Evolutionary conservation across 1,140 invertebrate genomes (phyloP).

Genomic region (Drosophila nasuta): DNA sequence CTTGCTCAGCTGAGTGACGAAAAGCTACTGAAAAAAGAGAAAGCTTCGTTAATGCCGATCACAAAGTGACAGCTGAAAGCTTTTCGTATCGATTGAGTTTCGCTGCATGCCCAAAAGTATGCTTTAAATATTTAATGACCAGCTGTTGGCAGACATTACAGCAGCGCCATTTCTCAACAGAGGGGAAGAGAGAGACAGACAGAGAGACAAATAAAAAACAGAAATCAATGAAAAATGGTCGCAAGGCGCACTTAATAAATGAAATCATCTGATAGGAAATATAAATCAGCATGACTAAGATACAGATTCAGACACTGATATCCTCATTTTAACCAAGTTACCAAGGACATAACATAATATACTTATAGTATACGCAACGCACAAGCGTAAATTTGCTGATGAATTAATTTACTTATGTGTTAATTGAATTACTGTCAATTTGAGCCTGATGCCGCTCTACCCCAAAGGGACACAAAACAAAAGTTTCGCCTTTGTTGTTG

Average conservation of each 20-base stretch:
- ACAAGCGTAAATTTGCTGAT: constrained; percentile 27
- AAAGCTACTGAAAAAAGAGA: constrained; percentile 45
- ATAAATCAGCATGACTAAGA: constrained; percentile 3
- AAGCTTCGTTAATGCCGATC: constrained; percentile 28
- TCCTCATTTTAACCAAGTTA: background rate
- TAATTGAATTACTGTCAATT: constrained; percentile 44
- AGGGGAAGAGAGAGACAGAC: background rate
- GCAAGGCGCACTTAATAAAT: background rate
- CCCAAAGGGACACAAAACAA: background rate
- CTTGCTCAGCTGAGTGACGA: constrained; percentile 19
- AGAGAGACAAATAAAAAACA: background rate
- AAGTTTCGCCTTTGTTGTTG: background rate
- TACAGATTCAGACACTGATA: constrained; percentile 7
- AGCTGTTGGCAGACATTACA: constrained; percentile 11
- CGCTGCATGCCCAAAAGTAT: constrained; percentile 44
- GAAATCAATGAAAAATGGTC: background rate
- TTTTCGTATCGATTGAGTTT: constrained; percentile 27
- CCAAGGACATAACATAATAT: background rate
- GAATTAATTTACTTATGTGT: constrained; percentile 50
- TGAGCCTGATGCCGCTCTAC: background rate
- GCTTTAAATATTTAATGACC: constrained; percentile 35
- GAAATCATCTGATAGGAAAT: constrained; percentile 2
- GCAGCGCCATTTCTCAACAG: background rate
- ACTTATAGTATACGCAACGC: background rate
- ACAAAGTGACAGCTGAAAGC: constrained; percentile 22